A percentile compares a stretch with the other conserved stretches of the same genome.
phyloP scores from a whole-genome alignment of 2,888 invertebrate genomes.

The Erynnis tages region DNA sequence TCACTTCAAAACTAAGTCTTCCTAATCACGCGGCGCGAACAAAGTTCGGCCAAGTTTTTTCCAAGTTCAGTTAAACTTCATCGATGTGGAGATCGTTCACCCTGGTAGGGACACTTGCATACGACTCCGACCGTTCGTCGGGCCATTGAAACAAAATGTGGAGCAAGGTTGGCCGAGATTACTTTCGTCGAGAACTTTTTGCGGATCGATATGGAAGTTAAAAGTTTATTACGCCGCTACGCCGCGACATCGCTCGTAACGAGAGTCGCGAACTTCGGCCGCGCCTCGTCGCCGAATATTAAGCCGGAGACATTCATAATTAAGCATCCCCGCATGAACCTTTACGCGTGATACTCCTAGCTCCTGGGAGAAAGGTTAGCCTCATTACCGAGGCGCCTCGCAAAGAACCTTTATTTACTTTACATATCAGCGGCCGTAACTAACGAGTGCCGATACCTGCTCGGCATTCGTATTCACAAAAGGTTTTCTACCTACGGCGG shows the following conservation, averaged over 20 bases:
- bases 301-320: slow-evolving; percentile 41
- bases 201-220: slow-evolving; percentile 74
- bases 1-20: slow-evolving; percentile 80
- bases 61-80: slow-evolving; percentile 78
- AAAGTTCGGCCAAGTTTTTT: slow-evolving; percentile 76
- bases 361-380: slow-evolving; percentile 32
- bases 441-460: slow-evolving; percentile 78
- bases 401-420: slow-evolving; percentile 72
- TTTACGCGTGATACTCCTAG: slow-evolving; percentile 13
- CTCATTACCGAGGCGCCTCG: slow-evolving; percentile 41
- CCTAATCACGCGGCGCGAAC: slow-evolving; percentile 80
- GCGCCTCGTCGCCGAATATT: slow-evolving; percentile 31
- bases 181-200: slow-evolving; percentile 76
- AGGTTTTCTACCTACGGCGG: slow-evolving; percentile 79
- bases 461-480: slow-evolving; percentile 80
- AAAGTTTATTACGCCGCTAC: slow-evolving; percentile 66
- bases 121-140: slow-evolving; percentile 61
- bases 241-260: slow-evolving; percentile 43
- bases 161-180: slow-evolving; percentile 78
- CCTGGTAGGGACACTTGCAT: slow-evolving; percentile 79
- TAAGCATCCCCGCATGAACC: slow-evolving; percentile 30
- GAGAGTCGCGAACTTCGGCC: slow-evolving; percentile 26
- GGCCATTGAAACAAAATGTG: slow-evolving; percentile 76
- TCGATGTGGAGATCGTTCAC: slow-evolving; percentile 80
- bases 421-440: slow-evolving; percentile 74